Conservation (phyloP, 1,140 invertebrate species). For the Physella acuta region DNA sequence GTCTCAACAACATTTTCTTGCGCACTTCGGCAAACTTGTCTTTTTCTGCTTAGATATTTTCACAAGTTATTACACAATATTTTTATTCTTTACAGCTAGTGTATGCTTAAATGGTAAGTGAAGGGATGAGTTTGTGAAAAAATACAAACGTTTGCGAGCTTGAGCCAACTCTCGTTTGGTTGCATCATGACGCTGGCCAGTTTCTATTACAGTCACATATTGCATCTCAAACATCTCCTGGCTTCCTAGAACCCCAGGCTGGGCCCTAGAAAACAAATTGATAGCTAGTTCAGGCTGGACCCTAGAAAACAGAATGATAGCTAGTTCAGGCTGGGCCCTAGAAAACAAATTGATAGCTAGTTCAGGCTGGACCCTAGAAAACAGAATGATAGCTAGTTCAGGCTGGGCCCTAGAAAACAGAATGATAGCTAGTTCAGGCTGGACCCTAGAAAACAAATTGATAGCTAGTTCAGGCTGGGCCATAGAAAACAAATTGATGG, state of each 20-base stretch:
- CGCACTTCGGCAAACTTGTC: conserved; percentile 45
- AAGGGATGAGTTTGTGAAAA: neutral
- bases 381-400: no score
- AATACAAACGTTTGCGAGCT: conserved; percentile 49
- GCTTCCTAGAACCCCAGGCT: conserved; percentile 48
- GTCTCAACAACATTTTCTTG: conserved; percentile 48
- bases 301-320: neutral
- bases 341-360: no score
- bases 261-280: conserved; percentile 51
- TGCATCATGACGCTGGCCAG: conserved; percentile 51
- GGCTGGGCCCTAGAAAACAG: no score
- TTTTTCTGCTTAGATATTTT: no score
- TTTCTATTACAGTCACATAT: conserved; percentile 47
- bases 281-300: no score
- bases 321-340: no score
- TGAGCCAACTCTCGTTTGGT: conserved; percentile 54
- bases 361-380: no score
- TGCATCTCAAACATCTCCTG: conserved; percentile 39
- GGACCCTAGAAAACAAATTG: no score
- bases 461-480: no score
- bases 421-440: no score
- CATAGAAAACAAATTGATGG: no score
- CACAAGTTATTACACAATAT: conserved; percentile 17
- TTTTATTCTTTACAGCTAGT: neutral
- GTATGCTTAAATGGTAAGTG: neutral